Conservation (phyloP, 2,113 vertebrate genomes). For the Colinus virginianus region DNA sequence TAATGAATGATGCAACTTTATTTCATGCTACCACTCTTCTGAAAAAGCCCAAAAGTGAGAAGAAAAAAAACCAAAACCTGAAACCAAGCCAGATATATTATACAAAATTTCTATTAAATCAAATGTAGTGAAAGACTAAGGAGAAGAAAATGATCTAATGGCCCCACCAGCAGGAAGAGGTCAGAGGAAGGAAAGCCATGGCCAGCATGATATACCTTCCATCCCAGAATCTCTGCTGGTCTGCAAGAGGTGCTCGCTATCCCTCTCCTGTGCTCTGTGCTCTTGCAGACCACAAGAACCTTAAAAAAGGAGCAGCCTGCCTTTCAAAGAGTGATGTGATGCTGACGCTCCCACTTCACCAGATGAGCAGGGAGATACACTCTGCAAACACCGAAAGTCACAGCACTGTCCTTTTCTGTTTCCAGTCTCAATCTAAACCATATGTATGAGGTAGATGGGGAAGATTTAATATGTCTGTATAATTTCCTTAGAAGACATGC, state of each 20-base stretch:
- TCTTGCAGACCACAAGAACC: too few relatives aligned
- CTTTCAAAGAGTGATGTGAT: not conserved
- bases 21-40: not conserved
- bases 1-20: not conserved
- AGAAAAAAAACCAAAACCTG: rapidly evolving
- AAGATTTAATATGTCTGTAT: not conserved
- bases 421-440: not conserved
- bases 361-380: not conserved
- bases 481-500: not conserved
- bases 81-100: not conserved
- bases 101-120: not conserved
- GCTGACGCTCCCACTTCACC: not conserved
- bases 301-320: not conserved
- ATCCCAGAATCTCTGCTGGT: not conserved
- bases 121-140: not conserved
- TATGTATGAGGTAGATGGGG: not conserved
- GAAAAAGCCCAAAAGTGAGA: not conserved
- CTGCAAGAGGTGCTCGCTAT: not conserved
- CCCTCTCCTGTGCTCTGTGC: rapidly evolving
- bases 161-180: not conserved
- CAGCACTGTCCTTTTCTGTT: not conserved
- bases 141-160: not conserved
- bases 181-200: not conserved
- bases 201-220: rapidly evolving
- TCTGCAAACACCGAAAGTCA: not conserved